phyloP scores from a whole-genome alignment of 2,113 vertebrate genomes.

The Mobula birostris region DNA sequence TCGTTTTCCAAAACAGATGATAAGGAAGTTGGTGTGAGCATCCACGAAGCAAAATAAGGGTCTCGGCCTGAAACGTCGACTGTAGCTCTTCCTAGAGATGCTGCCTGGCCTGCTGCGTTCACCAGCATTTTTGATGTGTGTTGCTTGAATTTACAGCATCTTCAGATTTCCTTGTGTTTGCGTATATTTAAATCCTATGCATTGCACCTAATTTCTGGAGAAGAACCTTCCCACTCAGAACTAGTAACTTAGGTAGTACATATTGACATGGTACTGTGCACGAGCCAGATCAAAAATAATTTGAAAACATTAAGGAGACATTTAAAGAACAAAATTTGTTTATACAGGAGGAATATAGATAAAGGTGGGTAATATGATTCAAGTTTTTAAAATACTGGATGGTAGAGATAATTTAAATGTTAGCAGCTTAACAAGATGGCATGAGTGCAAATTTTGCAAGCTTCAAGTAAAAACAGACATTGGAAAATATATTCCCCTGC shows the following conservation, averaged over 20 bases:
- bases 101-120: too few species aligned
- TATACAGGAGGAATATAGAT: background rate
- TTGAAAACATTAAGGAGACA: background rate
- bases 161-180: too few species aligned
- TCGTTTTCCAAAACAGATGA: background rate
- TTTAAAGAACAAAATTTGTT: background rate
- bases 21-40: background rate
- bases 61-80: too few species aligned
- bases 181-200: background rate
- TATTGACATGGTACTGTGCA: background rate
- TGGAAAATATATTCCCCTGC: background rate
- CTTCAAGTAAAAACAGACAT: slow-evolving; percentile 7
- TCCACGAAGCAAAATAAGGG: background rate
- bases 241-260: background rate
- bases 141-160: too few species aligned
- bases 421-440: background rate
- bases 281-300: background rate
- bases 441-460: background rate
- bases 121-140: too few species aligned
- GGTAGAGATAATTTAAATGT: background rate
- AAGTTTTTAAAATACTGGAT: background rate
- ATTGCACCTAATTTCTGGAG: background rate
- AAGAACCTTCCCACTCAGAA: background rate
- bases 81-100: too few species aligned
- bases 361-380: background rate